Percentiles rank a stretch among this genome's conserved stretches.
Conservation (phyloP, 2,113 vertebrate species). For the Microtus oregoni region DNA sequence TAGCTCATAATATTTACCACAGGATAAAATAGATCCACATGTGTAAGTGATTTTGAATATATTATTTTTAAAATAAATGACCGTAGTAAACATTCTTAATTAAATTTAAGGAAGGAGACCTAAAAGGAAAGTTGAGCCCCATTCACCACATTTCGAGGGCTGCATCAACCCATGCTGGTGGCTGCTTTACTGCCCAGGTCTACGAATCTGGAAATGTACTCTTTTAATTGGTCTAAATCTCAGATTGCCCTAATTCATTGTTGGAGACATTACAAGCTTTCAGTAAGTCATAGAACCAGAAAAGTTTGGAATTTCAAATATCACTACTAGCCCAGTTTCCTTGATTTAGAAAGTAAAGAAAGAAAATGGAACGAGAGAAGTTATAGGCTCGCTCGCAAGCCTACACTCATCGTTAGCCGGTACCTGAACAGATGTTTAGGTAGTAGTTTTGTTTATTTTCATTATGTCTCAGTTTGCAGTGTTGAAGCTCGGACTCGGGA, state of each 20-base stretch:
- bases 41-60: conserved; percentile 8
- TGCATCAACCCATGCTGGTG: neutral
- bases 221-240: neutral
- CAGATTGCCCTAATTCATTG: neutral
- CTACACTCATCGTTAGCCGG: neutral
- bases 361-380: neutral
- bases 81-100: neutral
- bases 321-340: neutral
- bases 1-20: neutral
- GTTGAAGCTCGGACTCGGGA: neutral
- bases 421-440: neutral
- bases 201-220: neutral
- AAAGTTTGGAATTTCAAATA: neutral
- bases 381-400: neutral
- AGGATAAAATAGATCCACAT: conserved; percentile 4
- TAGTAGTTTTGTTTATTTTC: neutral
- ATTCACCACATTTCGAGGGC: neutral
- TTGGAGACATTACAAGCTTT: neutral
- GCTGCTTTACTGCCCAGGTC: neutral
- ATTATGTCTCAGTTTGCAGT: neutral
- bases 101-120: conserved; percentile 42
- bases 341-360: neutral
- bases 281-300: neutral
- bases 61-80: conserved; percentile 18
- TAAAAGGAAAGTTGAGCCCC: neutral